These are phyloP conservation scores for Coranthus polyacanthus DNA, from an alignment of 2,797 vertebrate species.

Conservation along the genomic window DNA sequence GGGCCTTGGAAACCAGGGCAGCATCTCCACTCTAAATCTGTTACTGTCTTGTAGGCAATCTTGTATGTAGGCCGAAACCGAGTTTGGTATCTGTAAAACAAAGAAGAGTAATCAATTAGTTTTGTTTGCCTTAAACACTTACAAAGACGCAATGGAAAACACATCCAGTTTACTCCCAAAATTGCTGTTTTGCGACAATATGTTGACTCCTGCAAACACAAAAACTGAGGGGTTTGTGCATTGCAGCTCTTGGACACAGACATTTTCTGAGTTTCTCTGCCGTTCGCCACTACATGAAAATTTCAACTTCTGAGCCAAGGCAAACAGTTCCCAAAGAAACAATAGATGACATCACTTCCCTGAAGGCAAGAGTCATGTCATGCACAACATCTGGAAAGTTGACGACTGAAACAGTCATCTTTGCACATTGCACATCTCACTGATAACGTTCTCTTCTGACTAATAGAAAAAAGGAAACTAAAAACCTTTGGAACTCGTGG, in stretches of 20 bases:
- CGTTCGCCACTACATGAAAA: conserved; percentile 15
- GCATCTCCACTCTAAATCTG: conserved; percentile 96
- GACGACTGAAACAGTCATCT: conserved; percentile 62
- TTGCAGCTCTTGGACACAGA: background rate
- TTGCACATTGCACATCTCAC: conserved; percentile 40
- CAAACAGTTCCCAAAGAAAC: conserved; percentile 65
- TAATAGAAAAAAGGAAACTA: conserved; percentile 17
- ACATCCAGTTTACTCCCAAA: background rate
- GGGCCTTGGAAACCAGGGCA: conserved; percentile 93
- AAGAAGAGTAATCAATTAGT: background rate
- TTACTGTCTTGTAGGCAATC: conserved; percentile 91
- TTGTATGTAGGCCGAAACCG: conserved; percentile 92
- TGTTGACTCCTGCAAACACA: conserved; percentile 7
- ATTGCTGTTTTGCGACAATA: no score
- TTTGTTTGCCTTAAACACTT: background rate
- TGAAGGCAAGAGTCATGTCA: conserved; percentile 61
- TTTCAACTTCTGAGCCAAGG: conserved; percentile 46
- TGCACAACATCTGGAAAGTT: conserved; percentile 75
- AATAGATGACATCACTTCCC: conserved; percentile 79
- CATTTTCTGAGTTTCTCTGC: conserved; percentile 22
- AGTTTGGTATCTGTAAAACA: conserved; percentile 87
- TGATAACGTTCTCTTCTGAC: conserved; percentile 46
- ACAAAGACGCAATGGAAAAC: background rate
- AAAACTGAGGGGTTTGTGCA: background rate
- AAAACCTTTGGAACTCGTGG: conserved; percentile 7